Percentiles rank a stretch among this genome's conserved stretches.
phyloP scores from a whole-genome alignment of 2,113 vertebrate genomes.

The Phainopepla nitens region DNA sequence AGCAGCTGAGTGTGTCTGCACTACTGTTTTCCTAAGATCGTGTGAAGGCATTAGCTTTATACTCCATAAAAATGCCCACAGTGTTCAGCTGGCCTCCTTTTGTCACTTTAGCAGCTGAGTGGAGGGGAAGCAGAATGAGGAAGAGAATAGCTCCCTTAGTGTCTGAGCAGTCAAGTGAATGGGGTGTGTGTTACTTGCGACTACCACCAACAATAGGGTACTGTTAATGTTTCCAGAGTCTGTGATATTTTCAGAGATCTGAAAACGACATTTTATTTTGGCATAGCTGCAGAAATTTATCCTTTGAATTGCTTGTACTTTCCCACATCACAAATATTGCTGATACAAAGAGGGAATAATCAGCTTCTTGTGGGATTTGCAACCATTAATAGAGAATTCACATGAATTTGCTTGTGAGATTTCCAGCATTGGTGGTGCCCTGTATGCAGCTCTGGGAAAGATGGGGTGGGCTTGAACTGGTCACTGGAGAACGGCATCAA shows the following conservation, averaged over 20 bases:
- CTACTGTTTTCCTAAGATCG: not conserved
- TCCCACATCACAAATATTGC: not conserved
- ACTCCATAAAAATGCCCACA: not conserved
- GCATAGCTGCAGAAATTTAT: not conserved
- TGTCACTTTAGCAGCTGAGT: slow-evolving; percentile 15
- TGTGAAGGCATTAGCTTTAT: not conserved
- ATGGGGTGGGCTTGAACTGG: not conserved
- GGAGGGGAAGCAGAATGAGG: not conserved
- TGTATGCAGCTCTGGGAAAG: not conserved
- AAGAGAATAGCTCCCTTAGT: not conserved
- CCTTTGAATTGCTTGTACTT: not conserved
- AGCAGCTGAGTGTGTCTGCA: not conserved
- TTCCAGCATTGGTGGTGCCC: not conserved
- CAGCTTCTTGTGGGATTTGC: not conserved
- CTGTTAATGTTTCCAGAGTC: not conserved
- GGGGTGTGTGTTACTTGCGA: not conserved
- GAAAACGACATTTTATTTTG: slow-evolving; percentile 6
- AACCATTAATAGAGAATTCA: not conserved
- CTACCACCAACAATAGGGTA: not conserved
- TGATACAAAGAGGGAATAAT: not conserved
- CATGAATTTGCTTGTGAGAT: not conserved
- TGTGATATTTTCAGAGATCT: slow-evolving; percentile 5
- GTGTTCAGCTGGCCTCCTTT: not conserved
- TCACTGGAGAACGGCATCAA: not conserved
- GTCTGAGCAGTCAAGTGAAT: not conserved